Conservation (phyloP, 2,113 vertebrate genomes). For the Pomatostomus ruficeps region DNA sequence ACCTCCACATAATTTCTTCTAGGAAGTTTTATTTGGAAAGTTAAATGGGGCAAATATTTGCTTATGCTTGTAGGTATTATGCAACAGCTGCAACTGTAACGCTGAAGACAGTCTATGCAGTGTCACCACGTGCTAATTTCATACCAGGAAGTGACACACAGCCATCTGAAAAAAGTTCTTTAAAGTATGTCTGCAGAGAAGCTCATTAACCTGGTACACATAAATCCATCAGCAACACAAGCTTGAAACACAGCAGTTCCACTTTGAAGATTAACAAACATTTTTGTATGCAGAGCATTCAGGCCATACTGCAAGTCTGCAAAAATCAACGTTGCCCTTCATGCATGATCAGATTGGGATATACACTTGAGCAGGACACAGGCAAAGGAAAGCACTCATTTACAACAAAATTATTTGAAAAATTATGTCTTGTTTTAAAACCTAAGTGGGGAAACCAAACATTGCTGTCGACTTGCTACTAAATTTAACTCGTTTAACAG, state of each 20-base stretch:
- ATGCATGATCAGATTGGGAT: background rate
- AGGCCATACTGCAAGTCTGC: background rate
- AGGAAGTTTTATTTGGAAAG: background rate
- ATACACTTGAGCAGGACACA: background rate
- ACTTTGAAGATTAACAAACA: background rate
- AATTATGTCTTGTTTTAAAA: background rate
- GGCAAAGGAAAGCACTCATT: background rate
- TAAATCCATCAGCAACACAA: background rate
- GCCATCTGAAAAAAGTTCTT: background rate
- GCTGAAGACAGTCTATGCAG: background rate
- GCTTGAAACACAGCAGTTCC: background rate
- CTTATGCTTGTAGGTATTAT: background rate
- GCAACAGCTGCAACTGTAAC: background rate
- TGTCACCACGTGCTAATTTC: background rate
- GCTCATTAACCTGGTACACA: background rate
- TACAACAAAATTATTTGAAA: background rate
- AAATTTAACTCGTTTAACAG: background rate
- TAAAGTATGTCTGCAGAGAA: background rate
- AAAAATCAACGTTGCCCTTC: background rate
- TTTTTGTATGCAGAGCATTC: background rate
- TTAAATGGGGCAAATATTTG: background rate
- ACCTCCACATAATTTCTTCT: background rate
- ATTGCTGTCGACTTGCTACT: background rate
- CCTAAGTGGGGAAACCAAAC: background rate
- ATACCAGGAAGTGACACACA: conserved; percentile 10